Evolutionary conservation across 2,888 invertebrate genomes (phyloP), one percentile per base, ranked within the genome.

Genomic region (Aphodius sticticus): DNA sequence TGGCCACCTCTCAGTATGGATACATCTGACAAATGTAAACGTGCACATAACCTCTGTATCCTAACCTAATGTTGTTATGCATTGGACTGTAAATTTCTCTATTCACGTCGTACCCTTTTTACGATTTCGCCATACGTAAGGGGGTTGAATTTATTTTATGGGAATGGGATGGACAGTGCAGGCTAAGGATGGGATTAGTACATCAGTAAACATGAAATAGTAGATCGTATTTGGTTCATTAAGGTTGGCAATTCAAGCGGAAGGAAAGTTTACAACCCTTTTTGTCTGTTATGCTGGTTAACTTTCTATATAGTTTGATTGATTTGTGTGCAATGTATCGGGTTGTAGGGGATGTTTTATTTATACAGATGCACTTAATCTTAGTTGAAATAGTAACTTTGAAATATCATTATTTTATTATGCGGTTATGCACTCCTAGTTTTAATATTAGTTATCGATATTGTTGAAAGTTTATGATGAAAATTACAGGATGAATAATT

Each of bases 21-120:
- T 53, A 7, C 53, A 53, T 53, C 53, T 12, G 53, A 53, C 53
- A 53, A 53, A 53, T 53, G 53, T 53, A 53, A 53, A 53, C 53
- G 53, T 53, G 53, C 53, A 53, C 1, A 53, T 53, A 53, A 53
- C 53, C 53, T 53, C 53, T 53, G 53, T 3, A 12, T 53, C 53
- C 53, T 53, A 53, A 53, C 4, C 53, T 53, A 53, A 53, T 53
- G 53, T 53, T 53, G 53, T 53, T 53, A 7, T 53, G 53, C 53
- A 53, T 53, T 53, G 9, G 53, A 53, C 9, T 53, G 53, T 53
- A 12, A 53, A 53, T 53, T 53, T 53, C 9, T 7, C 53, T 12
- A 53, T 53, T 53, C 53, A 53, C 53, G 53, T 53, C 53, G 53
- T 53, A 53, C 53, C 53, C 53, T 53, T 53, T 53, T 53, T 53